Percentiles rank a stretch among this genome's conserved stretches.
These are phyloP conservation scores for Drosophila teissieri DNA, from an alignment of 1,140 invertebrate genomes.

Conservation along the genomic window DNA sequence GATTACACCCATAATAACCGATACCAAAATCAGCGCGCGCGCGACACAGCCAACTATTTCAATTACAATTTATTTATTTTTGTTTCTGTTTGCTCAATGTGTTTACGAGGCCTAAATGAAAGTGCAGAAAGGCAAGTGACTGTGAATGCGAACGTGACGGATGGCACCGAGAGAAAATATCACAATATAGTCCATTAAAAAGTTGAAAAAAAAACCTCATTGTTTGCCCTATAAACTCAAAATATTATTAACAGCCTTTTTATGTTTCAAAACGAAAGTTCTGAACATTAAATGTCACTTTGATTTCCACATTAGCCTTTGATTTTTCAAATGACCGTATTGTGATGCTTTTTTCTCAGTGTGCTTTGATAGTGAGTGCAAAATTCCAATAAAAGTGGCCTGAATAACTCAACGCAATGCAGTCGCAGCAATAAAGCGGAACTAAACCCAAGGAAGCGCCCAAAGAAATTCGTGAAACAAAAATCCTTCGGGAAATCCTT, in stretches of 20 bases:
- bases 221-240: not conserved
- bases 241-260: not conserved
- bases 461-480: not conserved
- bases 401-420: constrained; percentile 17
- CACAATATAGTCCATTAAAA: not conserved
- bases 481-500: not conserved
- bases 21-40: constrained; percentile 14
- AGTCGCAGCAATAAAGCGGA: constrained; percentile 1
- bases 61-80: constrained; percentile 44
- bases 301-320: too few relatives aligned
- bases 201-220: not conserved
- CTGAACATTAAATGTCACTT: too few relatives aligned
- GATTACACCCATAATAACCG: constrained; percentile 5
- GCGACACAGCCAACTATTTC: not conserved
- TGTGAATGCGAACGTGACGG: constrained; percentile 45
- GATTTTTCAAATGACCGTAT: not conserved
- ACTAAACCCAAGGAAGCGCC: not conserved
- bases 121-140: constrained; percentile 55
- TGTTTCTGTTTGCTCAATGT: constrained; percentile 20
- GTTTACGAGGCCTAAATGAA: constrained; percentile 58
- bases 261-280: too few relatives aligned
- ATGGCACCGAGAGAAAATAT: constrained; percentile 15
- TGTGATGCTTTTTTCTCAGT: constrained; percentile 20
- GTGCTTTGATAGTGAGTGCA: not conserved
- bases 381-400: constrained; percentile 27